These are phyloP conservation scores for Mungos mungo DNA, from an alignment of 2,113 vertebrate species.

Conservation along the genomic window DNA sequence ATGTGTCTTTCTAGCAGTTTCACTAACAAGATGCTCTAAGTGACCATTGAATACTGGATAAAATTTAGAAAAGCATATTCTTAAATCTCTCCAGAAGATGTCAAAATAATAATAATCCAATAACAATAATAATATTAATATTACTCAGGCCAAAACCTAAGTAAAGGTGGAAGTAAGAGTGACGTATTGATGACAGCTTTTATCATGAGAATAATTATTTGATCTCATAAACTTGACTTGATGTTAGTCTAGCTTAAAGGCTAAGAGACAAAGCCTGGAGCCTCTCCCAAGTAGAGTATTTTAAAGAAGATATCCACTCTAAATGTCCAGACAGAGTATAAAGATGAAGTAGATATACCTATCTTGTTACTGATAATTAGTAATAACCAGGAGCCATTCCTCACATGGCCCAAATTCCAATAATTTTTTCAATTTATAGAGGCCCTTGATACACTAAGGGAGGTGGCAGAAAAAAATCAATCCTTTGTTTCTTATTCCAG, in stretches of 20 bases:
- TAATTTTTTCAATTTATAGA: background rate
- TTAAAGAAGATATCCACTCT: background rate
- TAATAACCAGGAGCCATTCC: background rate
- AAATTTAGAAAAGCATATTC: background rate
- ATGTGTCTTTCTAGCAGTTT: background rate
- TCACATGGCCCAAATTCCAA: background rate
- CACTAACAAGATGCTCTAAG: background rate
- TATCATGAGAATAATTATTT: background rate
- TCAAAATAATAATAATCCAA: background rate
- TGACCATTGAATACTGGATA: background rate
- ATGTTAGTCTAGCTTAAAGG: background rate
- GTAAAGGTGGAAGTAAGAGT: background rate
- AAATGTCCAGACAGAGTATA: background rate
- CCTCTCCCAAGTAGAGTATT: background rate
- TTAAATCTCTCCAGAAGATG: background rate
- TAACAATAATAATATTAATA: background rate
- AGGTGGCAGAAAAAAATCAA: background rate
- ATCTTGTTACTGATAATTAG: background rate
- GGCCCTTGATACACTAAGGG: background rate
- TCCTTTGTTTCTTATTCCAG: background rate
- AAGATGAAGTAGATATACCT: background rate
- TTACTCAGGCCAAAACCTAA: background rate
- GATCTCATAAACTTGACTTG: background rate
- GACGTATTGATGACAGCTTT: background rate
- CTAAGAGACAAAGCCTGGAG: background rate